phyloP scores from a whole-genome alignment of 2,888 invertebrate genomes.

The Drosophila villosipedis region DNA sequence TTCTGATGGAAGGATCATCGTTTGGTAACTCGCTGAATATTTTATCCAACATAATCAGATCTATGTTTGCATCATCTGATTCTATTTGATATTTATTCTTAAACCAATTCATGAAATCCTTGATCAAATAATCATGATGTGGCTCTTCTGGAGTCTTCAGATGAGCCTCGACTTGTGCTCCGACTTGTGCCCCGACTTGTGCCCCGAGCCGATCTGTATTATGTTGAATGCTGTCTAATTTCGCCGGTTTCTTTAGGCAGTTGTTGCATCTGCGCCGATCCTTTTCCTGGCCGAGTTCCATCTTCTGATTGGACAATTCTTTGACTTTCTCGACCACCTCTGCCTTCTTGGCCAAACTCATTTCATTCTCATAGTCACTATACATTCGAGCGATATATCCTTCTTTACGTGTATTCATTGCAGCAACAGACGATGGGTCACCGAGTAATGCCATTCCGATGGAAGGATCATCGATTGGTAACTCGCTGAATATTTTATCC shows the following conservation, averaged over 20 bases:
- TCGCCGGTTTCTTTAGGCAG: too few relatives aligned
- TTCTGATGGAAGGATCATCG: background rate
- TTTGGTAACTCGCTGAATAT: background rate
- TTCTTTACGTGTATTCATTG: background rate
- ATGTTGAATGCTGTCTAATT: too few relatives aligned
- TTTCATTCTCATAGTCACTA: background rate
- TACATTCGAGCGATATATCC: background rate
- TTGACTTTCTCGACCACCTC: fast-evolving
- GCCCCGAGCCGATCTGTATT: too few relatives aligned
- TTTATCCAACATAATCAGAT: background rate
- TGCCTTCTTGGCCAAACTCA: background rate
- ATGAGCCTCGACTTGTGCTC: too few relatives aligned
- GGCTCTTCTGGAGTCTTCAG: background rate
- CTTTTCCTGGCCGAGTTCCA: too few relatives aligned
- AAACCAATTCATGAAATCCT: fast-evolving
- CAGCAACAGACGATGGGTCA: background rate
- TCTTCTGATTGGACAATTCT: background rate
- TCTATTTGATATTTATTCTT: background rate
- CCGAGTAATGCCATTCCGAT: fast-evolving
- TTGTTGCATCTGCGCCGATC: too few relatives aligned
- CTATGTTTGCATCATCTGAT: background rate
- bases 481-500: background rate
- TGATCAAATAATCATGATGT: background rate
- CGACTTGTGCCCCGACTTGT: too few relatives aligned
- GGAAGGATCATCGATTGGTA: background rate